phyloP scores from a whole-genome alignment of 30 jellyfish, hydroid and myxozoan species.

The Turritopsis rubra region DNA sequence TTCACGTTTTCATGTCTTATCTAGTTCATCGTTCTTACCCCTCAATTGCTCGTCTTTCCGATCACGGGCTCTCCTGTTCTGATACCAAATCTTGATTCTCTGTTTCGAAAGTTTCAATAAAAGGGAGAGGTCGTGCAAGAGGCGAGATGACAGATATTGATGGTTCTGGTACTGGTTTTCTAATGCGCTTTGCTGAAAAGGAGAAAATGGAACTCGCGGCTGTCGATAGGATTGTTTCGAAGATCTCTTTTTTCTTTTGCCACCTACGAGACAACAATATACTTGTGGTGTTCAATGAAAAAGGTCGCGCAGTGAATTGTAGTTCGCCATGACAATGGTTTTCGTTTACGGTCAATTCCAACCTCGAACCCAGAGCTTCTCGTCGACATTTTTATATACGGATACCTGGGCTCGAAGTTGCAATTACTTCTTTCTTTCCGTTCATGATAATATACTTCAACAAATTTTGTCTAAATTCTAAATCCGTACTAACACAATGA shows the following conservation, averaged over 20 bases:
- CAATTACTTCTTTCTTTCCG: too few species aligned
- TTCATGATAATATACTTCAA: too few species aligned
- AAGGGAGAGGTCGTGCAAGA: conserved; percentile 43
- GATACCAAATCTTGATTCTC: conserved; percentile 79
- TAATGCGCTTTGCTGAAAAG: conserved; percentile 55
- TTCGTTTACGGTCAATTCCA: too few species aligned
- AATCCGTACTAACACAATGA: too few species aligned
- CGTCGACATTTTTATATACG: too few species aligned
- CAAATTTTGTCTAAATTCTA: too few species aligned
- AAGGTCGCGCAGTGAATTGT: too few species aligned
- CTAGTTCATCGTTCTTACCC: conserved; percentile 5
- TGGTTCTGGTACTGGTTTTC: conserved; percentile 49
- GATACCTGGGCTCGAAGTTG: too few species aligned
- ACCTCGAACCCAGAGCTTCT: too few species aligned
- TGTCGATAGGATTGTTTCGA: conserved; percentile 58
- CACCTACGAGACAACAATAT: conserved; percentile 30
- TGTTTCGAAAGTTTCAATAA: conserved; percentile 50
- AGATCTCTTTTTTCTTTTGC: conserved; percentile 41
- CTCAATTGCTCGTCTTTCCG: conserved; percentile 50
- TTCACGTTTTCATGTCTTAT: not conserved
- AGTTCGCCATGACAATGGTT: too few species aligned
- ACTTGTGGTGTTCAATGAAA: not conserved
- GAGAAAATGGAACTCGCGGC: conserved; percentile 76
- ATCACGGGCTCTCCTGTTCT: conserved; percentile 77
- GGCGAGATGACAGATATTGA: conserved; percentile 50